Evolutionary conservation across 2,797 vertebrate genomes (phyloP).

Genomic region (Pyrrhura leucotis): DNA sequence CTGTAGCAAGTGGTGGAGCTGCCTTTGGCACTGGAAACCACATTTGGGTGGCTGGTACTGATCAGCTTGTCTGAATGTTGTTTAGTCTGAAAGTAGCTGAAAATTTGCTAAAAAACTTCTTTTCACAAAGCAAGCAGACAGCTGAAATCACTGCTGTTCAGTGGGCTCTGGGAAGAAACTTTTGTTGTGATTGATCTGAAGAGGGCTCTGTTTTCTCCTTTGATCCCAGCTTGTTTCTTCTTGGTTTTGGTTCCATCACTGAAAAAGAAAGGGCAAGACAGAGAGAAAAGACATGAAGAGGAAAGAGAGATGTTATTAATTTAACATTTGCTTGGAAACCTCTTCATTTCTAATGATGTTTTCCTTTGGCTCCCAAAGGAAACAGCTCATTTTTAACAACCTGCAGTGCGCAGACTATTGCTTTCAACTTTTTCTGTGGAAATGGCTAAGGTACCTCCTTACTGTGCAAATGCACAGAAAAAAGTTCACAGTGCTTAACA

Average conservation of each 20-base stretch:
- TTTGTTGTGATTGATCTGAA: constrained; percentile 3
- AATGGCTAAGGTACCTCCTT: background rate
- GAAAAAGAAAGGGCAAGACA: background rate
- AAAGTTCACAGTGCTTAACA: background rate
- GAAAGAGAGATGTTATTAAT: background rate
- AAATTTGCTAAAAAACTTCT: background rate
- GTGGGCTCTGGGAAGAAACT: background rate
- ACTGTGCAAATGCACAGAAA: background rate
- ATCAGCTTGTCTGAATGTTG: background rate
- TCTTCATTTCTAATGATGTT: background rate
- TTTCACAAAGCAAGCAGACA: background rate
- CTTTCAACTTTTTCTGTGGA: background rate
- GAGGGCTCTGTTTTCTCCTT: background rate
- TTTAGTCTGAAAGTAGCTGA: background rate
- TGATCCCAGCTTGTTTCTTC: background rate
- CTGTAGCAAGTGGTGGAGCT: background rate
- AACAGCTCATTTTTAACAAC: background rate
- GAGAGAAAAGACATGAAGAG: background rate
- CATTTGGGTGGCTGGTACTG: background rate
- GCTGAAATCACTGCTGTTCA: background rate
- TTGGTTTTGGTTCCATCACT: background rate
- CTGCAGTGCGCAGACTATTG: background rate
- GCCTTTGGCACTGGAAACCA: background rate
- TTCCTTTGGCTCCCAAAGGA: background rate
- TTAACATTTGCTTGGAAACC: background rate